Evolutionary conservation across 1,140 invertebrate species (phyloP), one percentile per base, ranked within the genome.

Genomic region (honey bee (Apis mellifera)): DNA sequence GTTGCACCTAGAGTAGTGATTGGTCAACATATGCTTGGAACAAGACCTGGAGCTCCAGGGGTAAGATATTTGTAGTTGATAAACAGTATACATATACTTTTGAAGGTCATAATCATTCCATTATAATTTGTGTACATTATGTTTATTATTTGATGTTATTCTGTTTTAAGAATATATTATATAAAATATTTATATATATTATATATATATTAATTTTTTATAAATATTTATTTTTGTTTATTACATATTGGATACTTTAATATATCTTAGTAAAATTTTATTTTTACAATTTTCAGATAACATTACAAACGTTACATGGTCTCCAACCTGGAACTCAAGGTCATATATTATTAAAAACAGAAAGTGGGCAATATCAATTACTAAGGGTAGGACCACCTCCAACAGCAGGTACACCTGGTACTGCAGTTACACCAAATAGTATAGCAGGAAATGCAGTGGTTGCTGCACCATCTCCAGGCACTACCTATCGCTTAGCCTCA

Each of bases 301-400:
- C 97, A 84, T 95, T 98, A 91, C 96, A 98, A 95, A 96, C 96
- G 93, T 95, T 97, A 85, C 97, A 97, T 94, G 96, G 96, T 92
- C 96, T 97, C 88, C 97, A 96, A 94, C 96, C 96, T 90, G 97
- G 96, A 92, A 97, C 96, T 94, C 97, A 96, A 93, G 97, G 97
- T 90, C 97, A 97, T 94, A 95, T 99, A 90, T 95, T 99, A 87
- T 94, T 99, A 90, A 98, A 99, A 95, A 99, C 98, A 91, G 98
- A 99, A 95, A 98, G 97, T 95, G 98, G 98, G 86, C 97, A 98
- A 92, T 98, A 97, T 94, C 98, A 99, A 94, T 95, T 99, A 89
- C 94, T 99, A 85, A 96, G 97, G 93, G 97, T 98, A 86, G 97
- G 97, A 82, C 96, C 97, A 77, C 95, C 96, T n/a, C 95, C 96